phyloP scores from a whole-genome alignment of 2,113 vertebrate genomes.

The Poeciliopsis occidentalis region DNA sequence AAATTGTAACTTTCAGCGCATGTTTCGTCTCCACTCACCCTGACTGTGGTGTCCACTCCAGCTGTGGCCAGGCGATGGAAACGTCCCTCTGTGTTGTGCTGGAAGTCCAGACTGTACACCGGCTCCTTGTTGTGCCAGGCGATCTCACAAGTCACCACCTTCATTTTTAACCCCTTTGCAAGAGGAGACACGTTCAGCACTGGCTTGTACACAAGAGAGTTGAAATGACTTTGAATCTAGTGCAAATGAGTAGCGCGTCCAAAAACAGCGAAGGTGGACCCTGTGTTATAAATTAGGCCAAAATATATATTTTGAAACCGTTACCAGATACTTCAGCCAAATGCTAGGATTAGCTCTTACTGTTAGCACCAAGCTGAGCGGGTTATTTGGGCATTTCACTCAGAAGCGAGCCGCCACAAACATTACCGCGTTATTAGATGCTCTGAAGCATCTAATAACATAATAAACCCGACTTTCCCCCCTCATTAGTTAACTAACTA shows the following conservation, averaged over 20 bases:
- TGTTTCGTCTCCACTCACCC: slow-evolving; percentile 77
- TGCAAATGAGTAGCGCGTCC: background rate
- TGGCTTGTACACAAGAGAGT: background rate
- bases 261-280: background rate
- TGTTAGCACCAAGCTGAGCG: slow-evolving; percentile 30
- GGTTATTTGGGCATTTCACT: background rate
- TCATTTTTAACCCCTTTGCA: slow-evolving; percentile 81
- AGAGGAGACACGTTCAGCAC: background rate
- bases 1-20: background rate
- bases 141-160: slow-evolving; percentile 96
- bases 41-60: slow-evolving; percentile 91
- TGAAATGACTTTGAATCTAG: background rate
- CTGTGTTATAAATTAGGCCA: background rate
- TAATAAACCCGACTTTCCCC: too few relatives aligned
- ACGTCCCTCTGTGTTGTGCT: slow-evolving; percentile 83
- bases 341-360: slow-evolving; percentile 16
- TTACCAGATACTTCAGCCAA: background rate
- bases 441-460: background rate
- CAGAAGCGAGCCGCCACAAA: background rate
- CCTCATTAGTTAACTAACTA: too few relatives aligned
- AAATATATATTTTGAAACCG: background rate
- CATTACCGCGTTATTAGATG: background rate
- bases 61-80: slow-evolving; percentile 90
- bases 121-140: slow-evolving; percentile 99
- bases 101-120: slow-evolving; percentile 96